Base-by-base conservation (phyloP, 2,888 invertebrate species). In the Anoplius nigerrimus region DNA sequence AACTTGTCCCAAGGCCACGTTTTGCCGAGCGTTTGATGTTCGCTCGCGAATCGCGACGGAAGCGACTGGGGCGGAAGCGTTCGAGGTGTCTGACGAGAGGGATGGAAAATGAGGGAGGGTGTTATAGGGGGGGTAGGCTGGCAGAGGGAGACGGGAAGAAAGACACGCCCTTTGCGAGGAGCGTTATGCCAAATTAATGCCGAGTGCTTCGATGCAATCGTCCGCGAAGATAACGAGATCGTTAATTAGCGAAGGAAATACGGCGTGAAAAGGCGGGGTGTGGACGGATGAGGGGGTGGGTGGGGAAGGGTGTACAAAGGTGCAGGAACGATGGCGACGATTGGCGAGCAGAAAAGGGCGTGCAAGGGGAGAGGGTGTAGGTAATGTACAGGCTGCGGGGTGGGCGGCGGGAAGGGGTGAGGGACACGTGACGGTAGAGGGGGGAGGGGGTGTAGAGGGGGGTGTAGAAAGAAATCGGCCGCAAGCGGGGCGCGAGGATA, bases 141-240 rank as follows among this genome's bases (percentile, higher is more conserved):
- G n/a, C n/a, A 52, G 52, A 52, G 22, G 2, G 24, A 59, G 5
- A 11, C 20, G 34, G 55, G 48, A 62, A 67, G 43, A 55, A 18
- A 34, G 34, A n/a, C 16, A 34, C 16, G 16, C 15, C 27, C n/a
- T 24, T 21, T 46, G 43, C 15, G 27, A 55, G 24, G 6, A 60
- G 24, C 61, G 74, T 67, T 66, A 61, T 56, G 42, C 58, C 21
- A 55, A 69, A 74, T 65, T 74, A 74, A 76, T 74, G 68, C 75
- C 71, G 60, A 61, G 63, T 3, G 55, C 60, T 72, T 58, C 54
- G 63, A 55, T 43, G 66, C 72, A 75, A 76, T 78, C 72, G 51
- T 16, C 67, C 63, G 66, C 62, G 69, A 75, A 78, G 70, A 77
- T 78, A 78, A 77, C 68, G 72, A 78, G 75, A 75, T 71, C 61